Percentiles rank a stretch among this genome's conserved stretches.
Conservation (phyloP, 2,888 invertebrate species). For the Scaptomyza flava region DNA sequence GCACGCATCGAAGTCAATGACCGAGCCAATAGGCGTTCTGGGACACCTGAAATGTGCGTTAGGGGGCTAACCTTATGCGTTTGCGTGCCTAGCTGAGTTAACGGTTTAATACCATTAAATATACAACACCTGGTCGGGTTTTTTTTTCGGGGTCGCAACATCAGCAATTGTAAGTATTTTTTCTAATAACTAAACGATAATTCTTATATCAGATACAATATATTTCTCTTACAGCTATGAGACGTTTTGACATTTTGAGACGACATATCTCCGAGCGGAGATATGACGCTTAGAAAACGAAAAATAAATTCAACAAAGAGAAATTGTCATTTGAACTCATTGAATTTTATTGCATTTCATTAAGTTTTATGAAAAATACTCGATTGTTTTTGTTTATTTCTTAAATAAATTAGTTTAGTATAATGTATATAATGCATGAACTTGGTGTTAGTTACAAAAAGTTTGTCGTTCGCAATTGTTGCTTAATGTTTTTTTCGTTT, state of each 20-base stretch:
- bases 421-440: conserved; percentile 57
- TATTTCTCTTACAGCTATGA: too few relatives aligned
- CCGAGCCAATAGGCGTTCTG: conserved; percentile 56
- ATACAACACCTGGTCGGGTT: conserved; percentile 62
- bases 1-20: conserved; percentile 41
- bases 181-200: too few relatives aligned
- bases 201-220: too few relatives aligned
- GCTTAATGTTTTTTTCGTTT: conserved; percentile 50
- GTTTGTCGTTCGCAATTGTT: conserved; percentile 52
- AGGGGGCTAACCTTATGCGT: conserved; percentile 24
- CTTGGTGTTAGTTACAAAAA: conserved; percentile 81
- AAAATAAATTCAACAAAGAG: background rate
- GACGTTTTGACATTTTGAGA: too few relatives aligned
- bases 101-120: conserved; percentile 57
- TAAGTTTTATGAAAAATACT: conserved; percentile 80
- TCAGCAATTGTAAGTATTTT: too few relatives aligned
- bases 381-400: conserved; percentile 47
- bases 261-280: too few relatives aligned
- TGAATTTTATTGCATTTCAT: conserved; percentile 61
- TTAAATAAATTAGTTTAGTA: conserved; percentile 73
- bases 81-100: conserved; percentile 57
- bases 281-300: too few relatives aligned
- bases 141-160: too few relatives aligned
- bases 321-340: background rate
- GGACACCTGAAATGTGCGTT: conserved; percentile 45